A percentile compares a stretch with the other conserved stretches of the same genome.
phyloP scores from a whole-genome alignment of 2,797 vertebrate species.

The Sebastes minor region DNA sequence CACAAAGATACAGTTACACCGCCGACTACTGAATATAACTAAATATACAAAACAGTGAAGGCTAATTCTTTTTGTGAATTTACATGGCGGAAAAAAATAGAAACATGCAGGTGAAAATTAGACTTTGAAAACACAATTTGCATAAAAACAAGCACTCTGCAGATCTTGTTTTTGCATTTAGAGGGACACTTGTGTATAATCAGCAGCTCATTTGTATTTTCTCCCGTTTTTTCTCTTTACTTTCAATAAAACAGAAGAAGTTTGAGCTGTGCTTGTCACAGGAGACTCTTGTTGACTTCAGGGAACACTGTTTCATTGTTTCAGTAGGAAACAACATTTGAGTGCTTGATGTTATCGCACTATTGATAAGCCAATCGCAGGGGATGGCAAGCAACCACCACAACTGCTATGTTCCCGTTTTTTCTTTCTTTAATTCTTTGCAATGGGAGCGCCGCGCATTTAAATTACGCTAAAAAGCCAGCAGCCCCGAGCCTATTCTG shows the following conservation, averaged over 20 bases:
- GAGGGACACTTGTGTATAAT: neutral
- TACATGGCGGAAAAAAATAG: neutral
- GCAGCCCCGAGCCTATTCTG: no score
- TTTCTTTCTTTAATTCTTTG: no score
- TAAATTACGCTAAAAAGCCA: no score
- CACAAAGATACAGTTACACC: neutral
- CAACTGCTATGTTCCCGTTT: no score
- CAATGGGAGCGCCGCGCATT: no score
- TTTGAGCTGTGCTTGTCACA: neutral
- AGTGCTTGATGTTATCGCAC: neutral
- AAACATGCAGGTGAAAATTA: neutral
- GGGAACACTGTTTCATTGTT: neutral
- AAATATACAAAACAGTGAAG: neutral
- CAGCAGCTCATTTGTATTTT: slow-evolving; percentile 14
- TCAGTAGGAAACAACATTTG: neutral
- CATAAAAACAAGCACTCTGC: neutral
- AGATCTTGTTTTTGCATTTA: neutral
- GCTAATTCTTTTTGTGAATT: neutral
- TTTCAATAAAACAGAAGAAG: neutral
- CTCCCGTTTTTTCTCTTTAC: neutral
- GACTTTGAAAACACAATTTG: neutral
- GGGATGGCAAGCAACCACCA: no score
- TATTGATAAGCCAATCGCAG: no score
- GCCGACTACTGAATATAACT: neutral
- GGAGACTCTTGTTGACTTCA: neutral